A percentile compares a stretch with the other conserved stretches of the same genome.
Evolutionary conservation across 2,888 invertebrate species (phyloP).

Genomic region (Pollenia labialis): DNA sequence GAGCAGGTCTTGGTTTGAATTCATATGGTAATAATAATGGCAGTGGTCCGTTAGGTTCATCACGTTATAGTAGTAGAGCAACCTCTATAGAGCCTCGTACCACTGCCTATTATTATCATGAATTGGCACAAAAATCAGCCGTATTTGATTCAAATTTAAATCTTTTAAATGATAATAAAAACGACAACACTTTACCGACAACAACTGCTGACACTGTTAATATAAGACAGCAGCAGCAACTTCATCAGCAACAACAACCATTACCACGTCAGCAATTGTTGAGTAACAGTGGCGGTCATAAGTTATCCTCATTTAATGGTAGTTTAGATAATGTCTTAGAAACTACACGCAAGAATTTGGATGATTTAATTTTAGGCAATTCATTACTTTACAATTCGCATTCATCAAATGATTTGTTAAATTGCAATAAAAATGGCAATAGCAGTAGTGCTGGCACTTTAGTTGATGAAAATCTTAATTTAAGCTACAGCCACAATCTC

Average conservation of each 20-base stretch:
- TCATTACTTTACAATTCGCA: constrained; percentile 70
- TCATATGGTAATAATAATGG: constrained; percentile 69
- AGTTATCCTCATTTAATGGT: constrained; percentile 69
- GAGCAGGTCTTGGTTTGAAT: constrained; percentile 61
- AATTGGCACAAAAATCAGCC: constrained; percentile 80
- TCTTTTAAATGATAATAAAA: constrained; percentile 78
- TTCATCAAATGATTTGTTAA: constrained; percentile 78
- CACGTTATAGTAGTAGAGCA: constrained; percentile 69
- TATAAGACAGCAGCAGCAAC: constrained; percentile 32
- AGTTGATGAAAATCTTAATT: constrained; percentile 76
- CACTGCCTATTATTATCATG: constrained; percentile 83
- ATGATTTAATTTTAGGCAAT: constrained; percentile 71
- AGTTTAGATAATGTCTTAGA: constrained; percentile 71
- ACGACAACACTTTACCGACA: constrained; percentile 34
- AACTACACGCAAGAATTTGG: constrained; percentile 69
- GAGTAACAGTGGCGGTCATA: constrained; percentile 53
- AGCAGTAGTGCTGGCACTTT: constrained; percentile 79
- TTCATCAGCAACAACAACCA: constrained; percentile 18
- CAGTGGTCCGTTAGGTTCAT: constrained; percentile 68
- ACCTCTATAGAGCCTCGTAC: constrained; percentile 80
- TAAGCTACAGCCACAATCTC: constrained; percentile 59
- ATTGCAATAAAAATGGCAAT: constrained; percentile 74
- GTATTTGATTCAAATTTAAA: constrained; percentile 83
- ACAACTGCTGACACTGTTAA: constrained; percentile 49
- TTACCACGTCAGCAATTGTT: constrained; percentile 50